A percentile compares a stretch with the other conserved stretches of the same genome.
Conservation (phyloP, 2,888 invertebrate genomes). For the Hirudinaria manillensis region DNA sequence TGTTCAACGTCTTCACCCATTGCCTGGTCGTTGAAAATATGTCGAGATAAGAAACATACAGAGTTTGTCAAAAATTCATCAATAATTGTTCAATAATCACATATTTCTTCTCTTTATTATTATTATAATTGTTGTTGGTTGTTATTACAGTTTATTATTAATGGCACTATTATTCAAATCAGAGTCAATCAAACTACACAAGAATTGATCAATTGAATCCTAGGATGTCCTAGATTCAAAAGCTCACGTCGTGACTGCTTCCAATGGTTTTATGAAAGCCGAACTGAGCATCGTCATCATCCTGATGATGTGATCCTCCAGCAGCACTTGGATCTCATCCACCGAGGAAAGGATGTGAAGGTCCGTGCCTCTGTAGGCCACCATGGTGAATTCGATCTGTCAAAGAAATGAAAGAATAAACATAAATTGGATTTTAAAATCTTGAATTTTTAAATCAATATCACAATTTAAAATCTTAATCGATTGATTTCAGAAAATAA, state of each 20-base stretch:
- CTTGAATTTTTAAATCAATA: neutral
- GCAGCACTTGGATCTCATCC: conserved; percentile 52
- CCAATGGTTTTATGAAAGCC: conserved; percentile 53
- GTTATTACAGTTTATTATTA: too few relatives aligned
- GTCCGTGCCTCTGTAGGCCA: conserved; percentile 50
- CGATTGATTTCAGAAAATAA: neutral
- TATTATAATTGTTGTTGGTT: too few relatives aligned
- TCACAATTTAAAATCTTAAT: neutral
- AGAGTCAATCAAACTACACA: neutral
- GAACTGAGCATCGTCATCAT: conserved; percentile 54
- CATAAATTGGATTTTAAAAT: too few relatives aligned
- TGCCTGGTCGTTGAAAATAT: conserved; percentile 59
- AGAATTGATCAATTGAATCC: neutral
- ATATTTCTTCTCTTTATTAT: too few relatives aligned
- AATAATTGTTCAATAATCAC: too few relatives aligned
- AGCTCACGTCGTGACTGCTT: conserved; percentile 40
- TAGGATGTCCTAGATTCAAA: neutral
- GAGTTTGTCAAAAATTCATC: too few relatives aligned
- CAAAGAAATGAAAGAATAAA: neutral
- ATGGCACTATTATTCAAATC: neutral
- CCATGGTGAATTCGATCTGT: conserved; percentile 33
- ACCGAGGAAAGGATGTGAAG: conserved; percentile 50
- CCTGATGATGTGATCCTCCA: conserved; percentile 54
- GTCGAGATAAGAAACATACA: too few relatives aligned
- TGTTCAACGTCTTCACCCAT: conserved; percentile 79